Evolutionary conservation across 2,888 invertebrate genomes (phyloP), one percentile per base, ranked within the genome.

Genomic region (Saturnia pavonia): DNA sequence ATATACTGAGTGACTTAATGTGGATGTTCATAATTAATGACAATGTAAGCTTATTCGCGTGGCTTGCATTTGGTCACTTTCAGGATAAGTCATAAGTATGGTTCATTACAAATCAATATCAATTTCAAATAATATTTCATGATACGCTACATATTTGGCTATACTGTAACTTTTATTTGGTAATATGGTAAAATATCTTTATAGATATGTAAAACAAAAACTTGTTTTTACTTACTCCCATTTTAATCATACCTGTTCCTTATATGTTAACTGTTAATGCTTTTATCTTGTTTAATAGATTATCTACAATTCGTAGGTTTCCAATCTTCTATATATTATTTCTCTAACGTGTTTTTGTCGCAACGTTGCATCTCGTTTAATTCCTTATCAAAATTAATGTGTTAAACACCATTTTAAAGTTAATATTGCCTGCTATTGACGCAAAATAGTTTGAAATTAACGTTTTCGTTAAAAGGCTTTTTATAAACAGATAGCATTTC

Each of bases 1-100:
- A 70, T 73, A 70, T 66, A 68, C 73, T 67, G 22, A 68, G 40
- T 63, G 72, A 70, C 70, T 71, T 73, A 70, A 73, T 48, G 71
- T 69, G 43, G 68, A 70, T 72, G 69, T 70, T 72, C 72, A 72
- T 72, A 70, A 74, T 73, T 45, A 73, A 75, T 73, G 71, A 65
- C 51, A 54, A 57, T 67, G 69, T 71, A 67, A 67, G 67, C 65
- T 60, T 57, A 68, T 69, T 69, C 63, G 67, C 51, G 70, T 71
- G 72, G 69, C 68, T 73, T 69, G 69, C 60, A 68, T 57, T 66
- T 67, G 57, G 66, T 57, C 42, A 48, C 65, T 57, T 22, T 54
- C 48, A 48, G 7, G 16, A 19, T 16, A 19, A 48, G 3, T 19
- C 48, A 7, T 16, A 1, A 19, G 19, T 48, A 48, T 48, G 19